Percentiles rank a stretch among this genome's conserved stretches.
Conservation (phyloP, 2,888 invertebrate species). For the Lypha dubia region DNA sequence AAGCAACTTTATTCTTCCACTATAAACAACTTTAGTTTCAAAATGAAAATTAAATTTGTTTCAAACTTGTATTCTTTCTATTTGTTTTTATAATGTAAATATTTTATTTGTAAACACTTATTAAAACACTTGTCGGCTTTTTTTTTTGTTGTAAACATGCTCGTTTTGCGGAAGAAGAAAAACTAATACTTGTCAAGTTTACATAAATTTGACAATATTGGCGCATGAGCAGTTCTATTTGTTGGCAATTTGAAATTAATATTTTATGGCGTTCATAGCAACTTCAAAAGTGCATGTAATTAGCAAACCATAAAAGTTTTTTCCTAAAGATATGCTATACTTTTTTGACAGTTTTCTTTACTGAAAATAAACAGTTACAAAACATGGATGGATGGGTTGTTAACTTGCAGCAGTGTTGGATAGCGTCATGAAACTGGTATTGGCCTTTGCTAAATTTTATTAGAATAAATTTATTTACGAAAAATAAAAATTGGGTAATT, state of each 20-base stretch:
- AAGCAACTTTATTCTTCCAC: not conserved
- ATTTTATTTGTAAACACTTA: constrained; percentile 36
- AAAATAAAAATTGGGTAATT: too few relatives aligned
- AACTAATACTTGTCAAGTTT: constrained; percentile 49
- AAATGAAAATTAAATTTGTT: not conserved
- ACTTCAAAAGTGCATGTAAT: constrained; percentile 1
- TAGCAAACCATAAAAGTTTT: too few relatives aligned
- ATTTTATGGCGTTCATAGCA: not conserved
- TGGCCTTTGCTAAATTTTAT: not conserved
- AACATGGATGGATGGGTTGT: too few relatives aligned
- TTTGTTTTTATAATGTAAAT: not conserved
- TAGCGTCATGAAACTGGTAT: not conserved
- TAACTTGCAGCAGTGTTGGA: constrained; percentile 27
- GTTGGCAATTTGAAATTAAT: constrained; percentile 38
- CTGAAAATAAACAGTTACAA: too few relatives aligned
- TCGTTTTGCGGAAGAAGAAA: constrained; percentile 27
- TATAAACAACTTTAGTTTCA: not conserved
- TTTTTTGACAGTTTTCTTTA: not conserved
- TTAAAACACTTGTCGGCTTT: constrained; percentile 61
- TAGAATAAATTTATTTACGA: too few relatives aligned
- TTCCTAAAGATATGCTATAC: constrained; percentile 38
- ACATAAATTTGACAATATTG: constrained; percentile 58
- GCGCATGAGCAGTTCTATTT: constrained; percentile 59
- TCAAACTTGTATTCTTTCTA: not conserved
- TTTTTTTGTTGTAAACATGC: constrained; percentile 53